Evolutionary conservation across 2,888 invertebrate genomes (phyloP).

Genomic region (Laothoe populi): DNA sequence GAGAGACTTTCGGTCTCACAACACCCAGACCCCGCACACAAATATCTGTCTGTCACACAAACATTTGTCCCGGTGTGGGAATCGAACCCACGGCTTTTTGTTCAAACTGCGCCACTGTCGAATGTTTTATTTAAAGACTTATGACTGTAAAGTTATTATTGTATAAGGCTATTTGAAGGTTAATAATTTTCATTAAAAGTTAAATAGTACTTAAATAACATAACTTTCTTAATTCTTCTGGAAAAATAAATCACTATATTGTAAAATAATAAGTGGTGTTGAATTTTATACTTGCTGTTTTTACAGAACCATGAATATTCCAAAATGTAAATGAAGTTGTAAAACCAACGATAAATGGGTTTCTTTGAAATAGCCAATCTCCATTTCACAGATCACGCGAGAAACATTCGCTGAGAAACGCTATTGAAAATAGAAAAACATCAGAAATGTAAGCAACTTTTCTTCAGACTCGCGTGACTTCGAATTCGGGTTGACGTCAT

Average conservation of each 20-base stretch:
- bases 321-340: neutral
- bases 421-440: neutral
- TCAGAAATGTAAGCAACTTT: neutral
- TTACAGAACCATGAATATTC: neutral
- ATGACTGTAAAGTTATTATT: too few species aligned
- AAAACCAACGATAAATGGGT: neutral
- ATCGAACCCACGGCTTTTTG: too few species aligned
- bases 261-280: neutral
- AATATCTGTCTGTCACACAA: too few species aligned
- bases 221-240: too few species aligned
- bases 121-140: too few species aligned
- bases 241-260: neutral
- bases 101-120: too few species aligned
- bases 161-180: too few species aligned
- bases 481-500: neutral
- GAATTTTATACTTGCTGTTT: neutral
- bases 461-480: neutral
- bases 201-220: too few species aligned
- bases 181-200: too few species aligned
- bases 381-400: neutral
- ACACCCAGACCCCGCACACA: too few species aligned
- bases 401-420: neutral
- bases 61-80: too few species aligned
- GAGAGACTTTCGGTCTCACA: too few species aligned
- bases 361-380: neutral